A percentile compares a stretch with the other conserved stretches of the same genome.
Evolutionary conservation across 2,113 vertebrate genomes (phyloP).

Genomic region (Polypterus bichir): DNA sequence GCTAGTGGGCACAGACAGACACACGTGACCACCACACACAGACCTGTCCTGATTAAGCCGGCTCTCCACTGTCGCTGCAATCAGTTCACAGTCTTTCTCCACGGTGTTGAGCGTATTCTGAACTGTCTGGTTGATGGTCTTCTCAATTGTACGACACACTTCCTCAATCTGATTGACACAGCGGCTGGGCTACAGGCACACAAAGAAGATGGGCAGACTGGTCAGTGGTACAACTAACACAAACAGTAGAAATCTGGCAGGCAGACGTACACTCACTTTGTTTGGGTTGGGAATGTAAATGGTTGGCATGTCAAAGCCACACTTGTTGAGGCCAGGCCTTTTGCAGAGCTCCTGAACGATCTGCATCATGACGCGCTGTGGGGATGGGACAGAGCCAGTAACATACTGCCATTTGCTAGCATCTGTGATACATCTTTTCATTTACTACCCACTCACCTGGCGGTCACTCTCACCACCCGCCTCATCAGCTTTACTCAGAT

Average conservation of each 20-base stretch:
- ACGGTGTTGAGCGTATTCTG: slow-evolving; percentile 65
- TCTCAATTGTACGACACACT: slow-evolving; percentile 56
- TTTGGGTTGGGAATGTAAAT: slow-evolving; percentile 58
- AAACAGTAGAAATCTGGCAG: neutral
- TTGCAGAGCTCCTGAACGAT: slow-evolving; percentile 72
- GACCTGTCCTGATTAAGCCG: slow-evolving; percentile 45
- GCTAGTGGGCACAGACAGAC: neutral
- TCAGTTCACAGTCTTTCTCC: slow-evolving; percentile 60
- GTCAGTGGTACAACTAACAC: neutral
- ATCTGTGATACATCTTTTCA: neutral
- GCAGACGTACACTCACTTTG: slow-evolving; percentile 34
- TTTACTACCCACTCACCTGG: slow-evolving; percentile 37
- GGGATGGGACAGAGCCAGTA: slow-evolving; percentile 1
- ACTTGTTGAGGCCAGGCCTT: slow-evolving; percentile 64
- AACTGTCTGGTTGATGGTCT: slow-evolving; percentile 65
- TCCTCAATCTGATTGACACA: slow-evolving; percentile 69
- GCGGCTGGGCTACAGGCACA: slow-evolving; percentile 43
- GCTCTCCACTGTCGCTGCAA: slow-evolving; percentile 42
- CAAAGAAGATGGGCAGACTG: no score
- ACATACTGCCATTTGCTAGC: neutral
- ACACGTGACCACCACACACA: neutral
- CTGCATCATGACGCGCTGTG: slow-evolving; percentile 69
- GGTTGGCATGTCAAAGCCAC: slow-evolving; percentile 71
- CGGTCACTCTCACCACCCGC: slow-evolving; percentile 60
- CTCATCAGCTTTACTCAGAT: slow-evolving; percentile 66